These are phyloP conservation scores for Lasioglossum villosulum DNA, from an alignment of 2,888 invertebrate species.

Conservation along the genomic window DNA sequence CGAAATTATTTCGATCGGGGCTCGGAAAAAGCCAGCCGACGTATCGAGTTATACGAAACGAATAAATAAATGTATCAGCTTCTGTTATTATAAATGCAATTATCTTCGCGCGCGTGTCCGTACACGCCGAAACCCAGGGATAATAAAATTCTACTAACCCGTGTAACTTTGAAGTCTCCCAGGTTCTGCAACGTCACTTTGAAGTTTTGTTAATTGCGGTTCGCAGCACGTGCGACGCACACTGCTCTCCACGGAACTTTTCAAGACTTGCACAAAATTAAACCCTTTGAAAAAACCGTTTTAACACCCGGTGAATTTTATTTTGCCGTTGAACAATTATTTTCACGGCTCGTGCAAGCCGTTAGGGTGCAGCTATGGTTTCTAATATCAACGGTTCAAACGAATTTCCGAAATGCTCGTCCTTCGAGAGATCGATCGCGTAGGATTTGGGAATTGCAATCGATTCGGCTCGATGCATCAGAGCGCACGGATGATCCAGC, in stretches of 20 bases:
- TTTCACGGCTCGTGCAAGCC: too few species aligned
- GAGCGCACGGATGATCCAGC: constrained; percentile 28
- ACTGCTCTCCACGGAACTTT: not conserved
- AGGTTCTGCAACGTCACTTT: not conserved
- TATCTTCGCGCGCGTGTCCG: not conserved
- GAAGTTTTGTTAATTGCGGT: not conserved
- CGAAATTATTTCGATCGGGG: not conserved
- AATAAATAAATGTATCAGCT: not conserved
- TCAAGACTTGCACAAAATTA: not conserved
- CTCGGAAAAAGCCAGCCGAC: not conserved
- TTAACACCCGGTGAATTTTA: not conserved
- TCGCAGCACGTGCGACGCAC: not conserved
- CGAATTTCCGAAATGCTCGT: not conserved
- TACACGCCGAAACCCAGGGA: not conserved
- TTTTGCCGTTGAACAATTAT: not conserved
- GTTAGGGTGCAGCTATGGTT: too few species aligned
- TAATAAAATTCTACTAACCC: not conserved
- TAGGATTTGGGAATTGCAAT: not conserved
- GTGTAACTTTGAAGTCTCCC: not conserved
- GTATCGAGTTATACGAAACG: not conserved
- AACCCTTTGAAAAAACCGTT: not conserved
- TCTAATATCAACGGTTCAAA: too few species aligned
- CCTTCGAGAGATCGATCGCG: not conserved
- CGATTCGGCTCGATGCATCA: not conserved
- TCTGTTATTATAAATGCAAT: constrained; percentile 2